Evolutionary conservation across 2,888 invertebrate genomes (phyloP).

Genomic region (Drosophila nigritarsus): DNA sequence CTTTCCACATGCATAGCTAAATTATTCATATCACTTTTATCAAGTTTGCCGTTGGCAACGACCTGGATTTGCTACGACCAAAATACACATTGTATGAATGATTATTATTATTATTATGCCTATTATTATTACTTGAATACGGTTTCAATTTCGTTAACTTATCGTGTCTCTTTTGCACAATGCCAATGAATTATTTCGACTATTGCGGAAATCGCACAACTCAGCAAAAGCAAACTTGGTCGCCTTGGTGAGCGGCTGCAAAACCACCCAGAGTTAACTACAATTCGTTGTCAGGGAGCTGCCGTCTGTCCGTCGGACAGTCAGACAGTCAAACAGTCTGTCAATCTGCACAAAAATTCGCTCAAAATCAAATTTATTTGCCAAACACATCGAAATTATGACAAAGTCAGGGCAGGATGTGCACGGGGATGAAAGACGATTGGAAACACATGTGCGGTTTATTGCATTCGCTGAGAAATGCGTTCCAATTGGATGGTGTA

Average conservation of each 20-base stretch:
- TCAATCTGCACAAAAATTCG: constrained; percentile 68
- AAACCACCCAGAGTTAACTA: constrained; percentile 44
- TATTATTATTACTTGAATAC: constrained; percentile 52
- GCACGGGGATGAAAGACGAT: constrained; percentile 28
- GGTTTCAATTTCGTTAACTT: constrained; percentile 61
- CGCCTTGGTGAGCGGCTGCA: constrained; percentile 20
- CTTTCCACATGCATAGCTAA: constrained; percentile 5
- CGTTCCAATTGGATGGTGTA: constrained; percentile 55
- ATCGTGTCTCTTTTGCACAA: constrained; percentile 11
- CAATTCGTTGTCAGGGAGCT: constrained; percentile 21
- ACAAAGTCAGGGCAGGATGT: constrained; percentile 12
- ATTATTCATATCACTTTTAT: constrained; percentile 54
- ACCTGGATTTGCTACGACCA: constrained; percentile 24
- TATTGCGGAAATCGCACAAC: constrained; percentile 38
- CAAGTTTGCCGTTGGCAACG: constrained; percentile 47
- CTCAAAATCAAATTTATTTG: constrained; percentile 78
- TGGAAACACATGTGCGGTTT: constrained; percentile 75
- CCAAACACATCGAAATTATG: constrained; percentile 77
- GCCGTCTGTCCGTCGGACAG: constrained; percentile 33
- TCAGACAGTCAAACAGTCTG: constrained; percentile 49
- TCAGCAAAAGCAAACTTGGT: constrained; percentile 52
- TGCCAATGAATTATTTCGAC: not conserved
- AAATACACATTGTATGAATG: constrained; percentile 57
- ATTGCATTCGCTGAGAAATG: constrained; percentile 68
- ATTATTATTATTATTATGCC: constrained; percentile 33